A percentile compares a stretch with the other conserved stretches of the same genome.
These are phyloP conservation scores for Limnephilus auricula DNA, from an alignment of 2,888 invertebrate genomes.

Conservation along the genomic window DNA sequence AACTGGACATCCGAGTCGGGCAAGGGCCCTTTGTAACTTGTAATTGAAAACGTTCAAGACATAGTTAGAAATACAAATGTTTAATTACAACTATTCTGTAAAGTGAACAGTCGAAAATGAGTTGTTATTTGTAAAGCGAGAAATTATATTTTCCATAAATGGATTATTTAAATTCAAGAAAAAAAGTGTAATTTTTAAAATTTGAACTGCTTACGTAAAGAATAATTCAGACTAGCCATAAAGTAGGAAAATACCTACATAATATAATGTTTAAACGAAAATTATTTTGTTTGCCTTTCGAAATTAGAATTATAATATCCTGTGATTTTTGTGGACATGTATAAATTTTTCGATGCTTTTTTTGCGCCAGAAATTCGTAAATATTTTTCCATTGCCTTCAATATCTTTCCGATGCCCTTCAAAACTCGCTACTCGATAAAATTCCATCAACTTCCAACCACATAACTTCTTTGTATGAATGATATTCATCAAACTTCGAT, in stretches of 20 bases:
- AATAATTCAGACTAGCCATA: too few species aligned
- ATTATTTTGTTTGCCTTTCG: too few species aligned
- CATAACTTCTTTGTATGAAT: too few species aligned
- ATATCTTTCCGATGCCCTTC: background rate
- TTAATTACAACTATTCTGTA: background rate
- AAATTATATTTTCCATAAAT: too few species aligned
- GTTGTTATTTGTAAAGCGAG: background rate
- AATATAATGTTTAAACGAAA: too few species aligned
- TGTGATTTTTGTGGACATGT: background rate
- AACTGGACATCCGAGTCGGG: background rate
- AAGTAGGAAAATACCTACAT: too few species aligned
- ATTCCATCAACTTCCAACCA: background rate
- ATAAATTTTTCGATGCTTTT: background rate
- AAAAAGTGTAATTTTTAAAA: too few species aligned
- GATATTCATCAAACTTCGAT: too few species aligned
- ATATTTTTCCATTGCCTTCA: background rate
- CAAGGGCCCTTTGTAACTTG: background rate
- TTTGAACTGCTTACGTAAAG: too few species aligned
- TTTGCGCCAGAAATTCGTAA: background rate
- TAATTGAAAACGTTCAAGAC: background rate
- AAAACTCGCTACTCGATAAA: background rate
- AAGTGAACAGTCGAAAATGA: background rate
- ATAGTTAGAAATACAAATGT: background rate
- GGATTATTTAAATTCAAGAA: too few species aligned
- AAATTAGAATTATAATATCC: too few species aligned